These are phyloP conservation scores for Hymenochirus boettgeri DNA, from an alignment of 2,113 vertebrate genomes.

Conservation along the genomic window DNA sequence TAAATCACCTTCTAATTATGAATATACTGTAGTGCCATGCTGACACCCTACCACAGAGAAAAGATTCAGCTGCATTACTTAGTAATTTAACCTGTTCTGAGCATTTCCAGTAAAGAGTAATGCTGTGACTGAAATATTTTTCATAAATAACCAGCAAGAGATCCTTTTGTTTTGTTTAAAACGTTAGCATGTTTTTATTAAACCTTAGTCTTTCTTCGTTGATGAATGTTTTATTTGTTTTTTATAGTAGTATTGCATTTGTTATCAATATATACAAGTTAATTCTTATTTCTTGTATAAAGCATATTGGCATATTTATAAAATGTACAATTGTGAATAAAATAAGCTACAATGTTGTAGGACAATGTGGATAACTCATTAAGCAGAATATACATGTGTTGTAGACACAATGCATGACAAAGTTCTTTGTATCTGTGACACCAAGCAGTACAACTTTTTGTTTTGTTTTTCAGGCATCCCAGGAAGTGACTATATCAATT, in stretches of 20 bases:
- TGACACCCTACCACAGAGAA: slow-evolving; percentile 17
- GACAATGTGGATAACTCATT: no score
- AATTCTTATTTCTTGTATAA: no score
- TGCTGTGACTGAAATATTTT: slow-evolving; percentile 24
- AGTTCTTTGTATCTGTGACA: no score
- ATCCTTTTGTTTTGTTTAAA: slow-evolving; percentile 16
- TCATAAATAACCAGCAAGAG: slow-evolving; percentile 31
- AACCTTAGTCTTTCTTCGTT: background rate
- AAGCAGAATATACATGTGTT: no score
- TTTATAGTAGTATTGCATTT: no score
- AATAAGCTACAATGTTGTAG: no score
- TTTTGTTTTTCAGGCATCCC: slow-evolving; percentile 82
- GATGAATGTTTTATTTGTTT: no score
- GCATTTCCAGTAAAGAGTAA: slow-evolving; percentile 28
- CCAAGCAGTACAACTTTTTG: no score
- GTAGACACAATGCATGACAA: no score
- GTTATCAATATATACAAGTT: no score
- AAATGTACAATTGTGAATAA: no score
- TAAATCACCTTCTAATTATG: slow-evolving; percentile 10
- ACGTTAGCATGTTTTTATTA: slow-evolving; percentile 3
- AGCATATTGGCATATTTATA: no score
- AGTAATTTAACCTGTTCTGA: slow-evolving; percentile 24
- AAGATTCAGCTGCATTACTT: slow-evolving; percentile 15
- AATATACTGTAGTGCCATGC: slow-evolving; percentile 19
- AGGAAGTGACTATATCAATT: slow-evolving; percentile 95